Evolutionary conservation across 2,888 invertebrate species (phyloP).

Genomic region (Cataglyphis altisquamis): DNA sequence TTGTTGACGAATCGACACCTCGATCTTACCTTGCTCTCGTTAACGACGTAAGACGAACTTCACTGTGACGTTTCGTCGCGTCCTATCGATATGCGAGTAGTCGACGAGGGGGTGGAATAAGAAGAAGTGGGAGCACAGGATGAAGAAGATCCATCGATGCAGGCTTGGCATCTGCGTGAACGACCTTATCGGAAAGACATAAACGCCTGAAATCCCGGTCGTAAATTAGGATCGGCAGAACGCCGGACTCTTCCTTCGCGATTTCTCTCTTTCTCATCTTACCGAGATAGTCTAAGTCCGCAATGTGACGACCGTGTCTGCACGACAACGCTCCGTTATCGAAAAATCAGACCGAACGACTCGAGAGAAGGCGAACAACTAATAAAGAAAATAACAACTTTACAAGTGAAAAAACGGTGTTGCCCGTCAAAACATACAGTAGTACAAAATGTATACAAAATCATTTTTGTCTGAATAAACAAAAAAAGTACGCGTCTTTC

Average conservation of each 20-base stretch:
- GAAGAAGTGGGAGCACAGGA: constrained; percentile 44
- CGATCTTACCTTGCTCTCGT: constrained; percentile 60
- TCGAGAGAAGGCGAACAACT: constrained; percentile 31
- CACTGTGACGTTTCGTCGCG: constrained; percentile 64
- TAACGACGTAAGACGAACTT: constrained; percentile 68
- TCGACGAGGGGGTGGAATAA: constrained; percentile 37
- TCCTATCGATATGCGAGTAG: constrained; percentile 58
- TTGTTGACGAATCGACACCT: constrained; percentile 32
- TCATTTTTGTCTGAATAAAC: background rate
- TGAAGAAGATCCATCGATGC: constrained; percentile 71
- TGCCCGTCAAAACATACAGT: background rate
- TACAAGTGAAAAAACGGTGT: constrained; percentile 58
- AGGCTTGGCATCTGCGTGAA: constrained; percentile 77
- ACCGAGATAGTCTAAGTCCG: constrained; percentile 43
- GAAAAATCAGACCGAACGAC: constrained; percentile 65
- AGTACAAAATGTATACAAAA: background rate
- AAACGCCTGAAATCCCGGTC: constrained; percentile 85
- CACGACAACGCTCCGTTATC: constrained; percentile 30
- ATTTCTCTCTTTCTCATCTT: constrained; percentile 12
- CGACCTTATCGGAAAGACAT: constrained; percentile 85
- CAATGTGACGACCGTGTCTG: constrained; percentile 53
- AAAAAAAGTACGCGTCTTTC: background rate
- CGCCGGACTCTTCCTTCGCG: constrained; percentile 76
- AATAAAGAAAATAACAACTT: constrained; percentile 64
- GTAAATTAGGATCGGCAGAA: constrained; percentile 86